phyloP scores from a whole-genome alignment of 2,888 invertebrate genomes.

The Fabriciana adippe region DNA sequence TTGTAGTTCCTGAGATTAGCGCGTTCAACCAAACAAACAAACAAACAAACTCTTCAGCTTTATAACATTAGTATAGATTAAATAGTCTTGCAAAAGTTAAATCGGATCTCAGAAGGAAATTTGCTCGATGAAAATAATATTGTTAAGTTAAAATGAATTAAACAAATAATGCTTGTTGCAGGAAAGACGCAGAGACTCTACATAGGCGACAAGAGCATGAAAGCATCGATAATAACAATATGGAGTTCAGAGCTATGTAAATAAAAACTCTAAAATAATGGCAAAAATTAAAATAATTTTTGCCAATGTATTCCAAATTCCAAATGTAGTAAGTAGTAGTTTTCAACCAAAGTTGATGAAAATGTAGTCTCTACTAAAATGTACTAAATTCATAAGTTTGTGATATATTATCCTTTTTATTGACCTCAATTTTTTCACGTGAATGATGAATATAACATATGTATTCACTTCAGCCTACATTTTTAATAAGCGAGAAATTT shows the following conservation, averaged over 20 bases:
- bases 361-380: conserved; percentile 51
- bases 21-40: no score
- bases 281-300: background rate
- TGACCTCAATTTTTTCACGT: conserved; percentile 8
- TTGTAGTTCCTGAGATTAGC: no score
- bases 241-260: conserved; percentile 70
- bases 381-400: conserved; percentile 37
- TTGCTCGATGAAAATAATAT: no score
- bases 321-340: conserved; percentile 77
- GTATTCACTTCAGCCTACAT: background rate
- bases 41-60: no score
- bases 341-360: conserved; percentile 76
- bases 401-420: conserved; percentile 22
- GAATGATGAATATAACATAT: background rate
- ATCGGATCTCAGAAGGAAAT: no score
- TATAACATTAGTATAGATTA: no score
- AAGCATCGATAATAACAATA: conserved; percentile 61
- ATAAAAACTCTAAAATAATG: conserved; percentile 6
- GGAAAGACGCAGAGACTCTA: conserved; percentile 73
- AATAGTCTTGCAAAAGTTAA: no score
- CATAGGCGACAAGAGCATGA: conserved; percentile 66
- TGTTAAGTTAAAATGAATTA: no score
- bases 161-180: conserved; percentile 46
- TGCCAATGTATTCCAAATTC: conserved; percentile 38
- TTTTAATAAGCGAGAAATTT: background rate